Evolutionary conservation across 2,888 invertebrate species (phyloP).

Genomic region (Coelinius sp.): DNA sequence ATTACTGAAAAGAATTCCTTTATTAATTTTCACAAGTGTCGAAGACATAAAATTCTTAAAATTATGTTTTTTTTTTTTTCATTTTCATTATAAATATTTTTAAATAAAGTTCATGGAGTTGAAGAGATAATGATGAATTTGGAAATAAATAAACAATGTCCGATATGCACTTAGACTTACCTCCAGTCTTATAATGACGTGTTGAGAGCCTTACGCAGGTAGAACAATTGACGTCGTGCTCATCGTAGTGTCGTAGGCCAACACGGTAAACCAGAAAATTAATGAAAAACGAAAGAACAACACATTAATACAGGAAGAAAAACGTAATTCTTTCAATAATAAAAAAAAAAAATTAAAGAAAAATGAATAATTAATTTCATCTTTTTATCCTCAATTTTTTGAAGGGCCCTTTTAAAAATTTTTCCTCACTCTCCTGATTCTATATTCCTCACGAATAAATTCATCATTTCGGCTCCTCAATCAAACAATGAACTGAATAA

Average conservation of each 20-base stretch:
- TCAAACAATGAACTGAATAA: background rate
- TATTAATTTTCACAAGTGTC: constrained; percentile 23
- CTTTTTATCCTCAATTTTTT: too few relatives aligned
- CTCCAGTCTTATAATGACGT: constrained; percentile 39
- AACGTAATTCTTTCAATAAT: constrained; percentile 31
- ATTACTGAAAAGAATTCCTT: constrained; percentile 28
- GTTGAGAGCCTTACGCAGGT: constrained; percentile 36
- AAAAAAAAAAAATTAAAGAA: constrained; percentile 54
- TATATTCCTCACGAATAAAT: too few relatives aligned
- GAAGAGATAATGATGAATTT: constrained; percentile 26
- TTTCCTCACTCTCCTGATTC: background rate
- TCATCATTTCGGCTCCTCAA: background rate
- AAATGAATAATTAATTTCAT: too few relatives aligned
- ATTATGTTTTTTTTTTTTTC: background rate
- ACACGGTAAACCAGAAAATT: constrained; percentile 69
- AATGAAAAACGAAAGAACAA: constrained; percentile 69
- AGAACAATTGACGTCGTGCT: constrained; percentile 49
- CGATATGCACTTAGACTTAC: constrained; percentile 43
- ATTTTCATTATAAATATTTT: background rate
- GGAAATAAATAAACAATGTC: constrained; percentile 16
- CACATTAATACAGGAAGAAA: constrained; percentile 63
- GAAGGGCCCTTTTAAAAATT: background rate
- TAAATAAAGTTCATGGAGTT: background rate
- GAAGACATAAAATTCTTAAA: background rate
- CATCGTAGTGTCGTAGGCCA: constrained; percentile 58